Evolutionary conservation across 2,888 invertebrate species (phyloP).

Genomic region (Trissoscelio sp.): DNA sequence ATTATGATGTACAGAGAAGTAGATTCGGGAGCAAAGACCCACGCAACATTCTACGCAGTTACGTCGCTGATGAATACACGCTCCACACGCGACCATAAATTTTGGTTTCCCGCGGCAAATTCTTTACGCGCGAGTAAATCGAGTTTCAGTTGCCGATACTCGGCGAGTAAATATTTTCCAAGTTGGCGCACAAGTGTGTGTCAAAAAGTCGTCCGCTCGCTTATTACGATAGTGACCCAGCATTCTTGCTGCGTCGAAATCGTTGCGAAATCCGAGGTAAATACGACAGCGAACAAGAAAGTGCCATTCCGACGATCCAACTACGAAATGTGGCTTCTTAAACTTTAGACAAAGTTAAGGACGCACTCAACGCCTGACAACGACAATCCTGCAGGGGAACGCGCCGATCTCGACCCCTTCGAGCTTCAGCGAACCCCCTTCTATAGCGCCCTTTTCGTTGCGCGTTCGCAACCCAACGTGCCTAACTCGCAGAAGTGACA

Average conservation of each 20-base stretch:
- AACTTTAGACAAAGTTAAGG: conserved; percentile 64
- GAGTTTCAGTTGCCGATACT: conserved; percentile 7
- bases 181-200: conserved; percentile 1
- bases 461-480: conserved; percentile 27
- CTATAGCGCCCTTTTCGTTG: neutral
- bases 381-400: conserved; percentile 20
- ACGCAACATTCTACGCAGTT: conserved; percentile 39
- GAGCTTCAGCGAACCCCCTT: neutral
- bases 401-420: conserved; percentile 4
- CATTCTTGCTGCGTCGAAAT: conserved; percentile 36
- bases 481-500: conserved; percentile 51
- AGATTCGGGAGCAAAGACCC: conserved; percentile 45
- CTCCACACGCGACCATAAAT: conserved; percentile 52
- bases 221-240: conserved; percentile 45
- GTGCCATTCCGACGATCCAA: conserved; percentile 57
- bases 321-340: conserved; percentile 65
- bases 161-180: conserved; percentile 33
- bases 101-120: conserved; percentile 31
- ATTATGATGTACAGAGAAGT: conserved; percentile 62
- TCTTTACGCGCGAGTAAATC: conserved; percentile 22
- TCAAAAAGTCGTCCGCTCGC: neutral
- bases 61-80: conserved; percentile 52
- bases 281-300: conserved; percentile 66
- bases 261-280: conserved; percentile 54
- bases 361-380: conserved; percentile 59